Evolutionary conservation across 1,140 invertebrate genomes (phyloP).

Genomic region (Musca vetustissima): DNA sequence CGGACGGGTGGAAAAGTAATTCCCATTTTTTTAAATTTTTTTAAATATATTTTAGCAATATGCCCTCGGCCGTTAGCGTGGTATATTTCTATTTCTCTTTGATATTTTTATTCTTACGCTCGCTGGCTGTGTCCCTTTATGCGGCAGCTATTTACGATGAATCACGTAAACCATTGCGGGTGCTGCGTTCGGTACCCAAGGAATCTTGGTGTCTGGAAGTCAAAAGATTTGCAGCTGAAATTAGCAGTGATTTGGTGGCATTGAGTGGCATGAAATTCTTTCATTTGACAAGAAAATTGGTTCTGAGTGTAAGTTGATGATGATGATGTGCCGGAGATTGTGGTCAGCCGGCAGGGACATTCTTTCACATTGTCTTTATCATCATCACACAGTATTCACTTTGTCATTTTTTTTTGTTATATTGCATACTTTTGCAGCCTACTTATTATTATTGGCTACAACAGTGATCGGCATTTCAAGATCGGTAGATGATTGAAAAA

Average conservation of each 20-base stretch:
- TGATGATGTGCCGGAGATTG: too few relatives aligned
- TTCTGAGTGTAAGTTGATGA: constrained; percentile 57
- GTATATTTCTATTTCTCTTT: constrained; percentile 69
- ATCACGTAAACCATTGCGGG: constrained; percentile 61
- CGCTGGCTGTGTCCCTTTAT: constrained; percentile 62
- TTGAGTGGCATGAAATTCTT: constrained; percentile 67
- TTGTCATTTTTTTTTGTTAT: neutral
- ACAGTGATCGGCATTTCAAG: too few relatives aligned
- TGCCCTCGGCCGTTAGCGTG: constrained; percentile 47
- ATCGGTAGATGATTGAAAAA: too few relatives aligned
- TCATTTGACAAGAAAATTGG: constrained; percentile 63
- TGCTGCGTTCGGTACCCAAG: constrained; percentile 62
- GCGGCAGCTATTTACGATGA: constrained; percentile 66
- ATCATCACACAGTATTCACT: neutral
- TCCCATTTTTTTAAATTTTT: too few relatives aligned
- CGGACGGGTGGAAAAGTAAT: neutral
- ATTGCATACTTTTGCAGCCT: too few relatives aligned
- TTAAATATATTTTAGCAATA: constrained; percentile 35
- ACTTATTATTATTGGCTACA: too few relatives aligned
- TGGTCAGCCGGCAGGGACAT: neutral
- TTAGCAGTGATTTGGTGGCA: constrained; percentile 62
- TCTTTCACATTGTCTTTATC: neutral
- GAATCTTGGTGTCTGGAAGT: constrained; percentile 63
- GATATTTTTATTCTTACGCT: constrained; percentile 63
- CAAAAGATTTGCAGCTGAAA: constrained; percentile 63